Conservation (phyloP, 2,888 invertebrate genomes). For the Aricia artaxerxes region DNA sequence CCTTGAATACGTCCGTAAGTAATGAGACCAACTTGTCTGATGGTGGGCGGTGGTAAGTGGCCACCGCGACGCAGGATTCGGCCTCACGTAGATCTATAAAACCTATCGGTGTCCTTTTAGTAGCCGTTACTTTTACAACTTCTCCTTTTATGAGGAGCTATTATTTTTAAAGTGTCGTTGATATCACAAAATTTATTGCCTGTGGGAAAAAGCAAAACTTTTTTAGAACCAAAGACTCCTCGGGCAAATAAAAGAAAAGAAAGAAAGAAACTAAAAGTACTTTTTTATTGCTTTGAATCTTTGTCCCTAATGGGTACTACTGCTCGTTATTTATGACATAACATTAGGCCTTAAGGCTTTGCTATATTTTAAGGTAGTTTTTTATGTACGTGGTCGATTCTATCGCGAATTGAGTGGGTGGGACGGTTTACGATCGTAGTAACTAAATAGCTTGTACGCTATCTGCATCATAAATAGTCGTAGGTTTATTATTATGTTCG, state of each 20-base stretch:
- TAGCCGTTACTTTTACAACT: not conserved
- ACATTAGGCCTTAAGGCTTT: slow-evolving; percentile 11
- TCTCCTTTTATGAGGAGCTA: not conserved
- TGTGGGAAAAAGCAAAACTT: not conserved
- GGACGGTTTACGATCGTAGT: slow-evolving; percentile 10
- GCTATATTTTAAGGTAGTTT: slow-evolving; percentile 15
- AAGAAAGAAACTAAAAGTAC: not conserved
- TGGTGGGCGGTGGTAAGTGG: slow-evolving; percentile 29
- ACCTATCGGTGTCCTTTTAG: not conserved
- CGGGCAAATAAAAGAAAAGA: not conserved
- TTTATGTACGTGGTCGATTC: slow-evolving; percentile 22
- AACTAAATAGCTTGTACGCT: slow-evolving; percentile 4
- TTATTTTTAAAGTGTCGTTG: not conserved
- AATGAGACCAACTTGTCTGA: slow-evolving; percentile 8
- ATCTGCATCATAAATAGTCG: slow-evolving; percentile 22
- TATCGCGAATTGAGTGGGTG: slow-evolving; percentile 22
- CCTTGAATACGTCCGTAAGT: slow-evolving; percentile 14
- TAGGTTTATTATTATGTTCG: slow-evolving; percentile 18
- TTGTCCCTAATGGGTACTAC: not conserved
- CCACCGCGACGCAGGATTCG: not conserved
- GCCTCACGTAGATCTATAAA: not conserved
- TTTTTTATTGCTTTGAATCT: not conserved
- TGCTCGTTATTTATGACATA: slow-evolving; percentile 3
- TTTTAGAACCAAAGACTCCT: not conserved
- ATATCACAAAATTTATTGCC: not conserved